A percentile compares a stretch with the other conserved stretches of the same genome.
These are phyloP conservation scores for Rhineura floridana DNA, from an alignment of 2,113 vertebrate species.

Conservation along the genomic window DNA sequence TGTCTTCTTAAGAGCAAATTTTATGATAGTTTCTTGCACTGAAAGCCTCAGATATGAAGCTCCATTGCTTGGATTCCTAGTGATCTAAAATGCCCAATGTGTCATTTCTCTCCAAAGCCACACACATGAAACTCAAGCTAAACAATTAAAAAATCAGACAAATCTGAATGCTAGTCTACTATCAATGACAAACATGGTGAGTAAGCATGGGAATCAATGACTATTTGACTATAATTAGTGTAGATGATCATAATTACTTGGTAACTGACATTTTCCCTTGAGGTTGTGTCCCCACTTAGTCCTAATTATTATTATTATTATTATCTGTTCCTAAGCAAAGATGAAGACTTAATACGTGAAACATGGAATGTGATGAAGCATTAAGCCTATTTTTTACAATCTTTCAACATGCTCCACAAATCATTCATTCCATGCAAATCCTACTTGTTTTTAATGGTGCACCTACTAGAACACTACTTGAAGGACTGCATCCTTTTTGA, in stretches of 20 bases:
- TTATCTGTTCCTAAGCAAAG: slow-evolving; percentile 26
- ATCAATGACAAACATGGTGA: slow-evolving; percentile 20
- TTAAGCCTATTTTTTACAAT: slow-evolving; percentile 16
- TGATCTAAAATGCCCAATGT: not conserved
- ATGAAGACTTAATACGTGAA: not conserved
- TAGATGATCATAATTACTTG: slow-evolving; percentile 23
- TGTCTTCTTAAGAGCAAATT: not conserved
- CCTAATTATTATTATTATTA: slow-evolving; percentile 33
- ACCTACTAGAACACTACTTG: not conserved
- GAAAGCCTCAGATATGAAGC: slow-evolving; percentile 3
- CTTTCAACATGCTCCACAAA: not conserved
- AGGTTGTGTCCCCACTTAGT: slow-evolving; percentile 1
- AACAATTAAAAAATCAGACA: slow-evolving; percentile 1
- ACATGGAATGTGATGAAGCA: not conserved
- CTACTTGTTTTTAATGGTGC: not conserved
- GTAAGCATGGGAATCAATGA: slow-evolving; percentile 11
- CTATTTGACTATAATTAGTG: slow-evolving; percentile 23
- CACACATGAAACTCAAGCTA: not conserved
- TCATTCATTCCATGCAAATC: not conserved
- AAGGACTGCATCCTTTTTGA: not conserved
- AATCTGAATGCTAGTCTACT: slow-evolving; percentile 5
- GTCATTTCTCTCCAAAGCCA: not conserved
- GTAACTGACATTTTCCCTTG: slow-evolving; percentile 39
- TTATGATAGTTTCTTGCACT: not conserved
- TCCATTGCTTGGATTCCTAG: not conserved